These are phyloP conservation scores for Coracopsis vasa DNA, from an alignment of 2,113 vertebrate genomes.

Conservation along the genomic window DNA sequence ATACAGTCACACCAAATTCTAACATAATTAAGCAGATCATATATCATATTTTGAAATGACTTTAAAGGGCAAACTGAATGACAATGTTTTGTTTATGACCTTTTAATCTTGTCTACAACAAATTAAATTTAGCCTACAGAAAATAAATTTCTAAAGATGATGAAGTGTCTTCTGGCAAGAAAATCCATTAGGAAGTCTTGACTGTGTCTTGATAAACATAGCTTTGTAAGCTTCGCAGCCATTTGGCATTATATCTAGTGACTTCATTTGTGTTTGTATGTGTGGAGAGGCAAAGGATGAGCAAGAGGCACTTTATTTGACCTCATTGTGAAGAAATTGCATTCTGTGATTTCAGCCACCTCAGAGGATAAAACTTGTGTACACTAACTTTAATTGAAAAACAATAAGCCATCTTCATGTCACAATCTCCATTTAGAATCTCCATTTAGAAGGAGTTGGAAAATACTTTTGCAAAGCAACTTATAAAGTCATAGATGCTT, in stretches of 20 bases:
- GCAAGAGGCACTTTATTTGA: background rate
- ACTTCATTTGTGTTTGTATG: background rate
- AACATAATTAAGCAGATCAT: background rate
- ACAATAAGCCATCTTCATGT: background rate
- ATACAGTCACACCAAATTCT: background rate
- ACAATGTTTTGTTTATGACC: conserved; percentile 35
- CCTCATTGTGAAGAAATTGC: background rate
- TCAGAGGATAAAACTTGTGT: background rate
- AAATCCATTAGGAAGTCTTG: background rate
- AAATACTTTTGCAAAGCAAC: background rate
- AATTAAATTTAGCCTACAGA: conserved; percentile 25
- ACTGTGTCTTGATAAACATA: background rate
- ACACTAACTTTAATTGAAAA: background rate
- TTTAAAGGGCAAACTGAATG: conserved; percentile 22
- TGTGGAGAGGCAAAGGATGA: background rate
- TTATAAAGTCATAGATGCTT: background rate
- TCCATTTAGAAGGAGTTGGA: background rate
- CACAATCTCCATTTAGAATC: background rate
- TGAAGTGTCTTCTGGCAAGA: conserved; percentile 3
- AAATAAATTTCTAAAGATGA: conserved; percentile 27
- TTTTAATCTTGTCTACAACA: conserved; percentile 51
- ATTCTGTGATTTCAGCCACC: background rate
- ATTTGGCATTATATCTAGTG: background rate
- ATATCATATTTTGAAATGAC: background rate
- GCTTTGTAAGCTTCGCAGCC: background rate